Evolutionary conservation across 2,113 vertebrate species (phyloP).

Genomic region (Oncorhynchus tshawytscha): DNA sequence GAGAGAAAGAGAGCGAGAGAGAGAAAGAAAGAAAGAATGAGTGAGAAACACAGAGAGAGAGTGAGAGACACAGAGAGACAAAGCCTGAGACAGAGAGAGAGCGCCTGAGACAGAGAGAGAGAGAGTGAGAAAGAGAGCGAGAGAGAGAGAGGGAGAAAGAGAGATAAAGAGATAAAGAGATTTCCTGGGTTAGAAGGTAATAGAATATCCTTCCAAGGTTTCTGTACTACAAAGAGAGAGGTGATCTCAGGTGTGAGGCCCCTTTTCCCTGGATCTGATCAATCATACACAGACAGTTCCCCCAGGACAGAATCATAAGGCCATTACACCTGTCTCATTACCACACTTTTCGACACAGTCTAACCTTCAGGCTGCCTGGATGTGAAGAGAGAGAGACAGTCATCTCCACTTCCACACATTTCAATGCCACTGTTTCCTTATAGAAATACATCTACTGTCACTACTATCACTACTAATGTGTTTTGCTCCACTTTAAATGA

Average conservation of each 20-base stretch:
- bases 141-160: no score
- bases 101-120: no score
- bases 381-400: neutral
- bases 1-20: neutral
- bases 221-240: constrained; percentile 29
- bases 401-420: no score
- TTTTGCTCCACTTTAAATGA: no score
- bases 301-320: constrained; percentile 30
- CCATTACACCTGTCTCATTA: constrained; percentile 15
- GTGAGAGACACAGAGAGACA: no score
- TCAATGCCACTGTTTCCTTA: no score
- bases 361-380: neutral
- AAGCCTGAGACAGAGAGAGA: no score
- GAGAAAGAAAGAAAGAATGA: no score
- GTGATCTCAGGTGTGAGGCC: constrained; percentile 41
- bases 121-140: no score
- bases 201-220: constrained; percentile 21
- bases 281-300: constrained; percentile 23
- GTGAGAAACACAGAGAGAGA: no score
- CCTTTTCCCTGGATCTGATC: constrained; percentile 38
- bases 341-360: neutral
- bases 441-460: no score
- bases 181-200: constrained; percentile 24
- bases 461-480: no score
- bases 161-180: neutral